These are phyloP conservation scores for Limnephilus marmoratus DNA, from an alignment of 2,888 invertebrate species.

Conservation along the genomic window DNA sequence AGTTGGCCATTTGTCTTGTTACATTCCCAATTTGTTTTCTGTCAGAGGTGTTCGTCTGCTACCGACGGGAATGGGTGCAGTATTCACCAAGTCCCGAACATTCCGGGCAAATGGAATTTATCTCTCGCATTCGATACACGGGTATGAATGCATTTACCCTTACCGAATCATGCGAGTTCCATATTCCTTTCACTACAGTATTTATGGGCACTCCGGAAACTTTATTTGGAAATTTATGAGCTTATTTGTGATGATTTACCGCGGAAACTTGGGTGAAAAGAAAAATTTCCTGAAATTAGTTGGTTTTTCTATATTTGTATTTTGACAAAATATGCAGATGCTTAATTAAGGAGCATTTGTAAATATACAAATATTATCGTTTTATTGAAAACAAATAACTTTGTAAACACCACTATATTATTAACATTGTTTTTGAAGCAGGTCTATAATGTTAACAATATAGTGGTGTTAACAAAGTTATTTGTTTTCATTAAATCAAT, in stretches of 20 bases:
- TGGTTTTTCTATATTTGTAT: not conserved
- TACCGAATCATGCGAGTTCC: constrained; percentile 3
- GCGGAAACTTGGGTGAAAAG: not conserved
- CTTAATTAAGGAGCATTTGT: not conserved
- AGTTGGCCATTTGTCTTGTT: constrained; percentile 64
- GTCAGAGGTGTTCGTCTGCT: constrained; percentile 58
- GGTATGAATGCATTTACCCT: constrained; percentile 10
- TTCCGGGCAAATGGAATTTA: constrained; percentile 36
- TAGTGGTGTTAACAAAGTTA: too few species aligned
- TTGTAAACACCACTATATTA: too few species aligned
- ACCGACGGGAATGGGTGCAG: not conserved
- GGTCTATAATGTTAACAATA: too few species aligned
- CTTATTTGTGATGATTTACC: not conserved
- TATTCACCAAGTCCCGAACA: not conserved
- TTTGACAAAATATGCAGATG: not conserved
- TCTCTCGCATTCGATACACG: constrained; percentile 18
- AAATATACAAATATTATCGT: too few species aligned
- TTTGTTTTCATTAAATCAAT: too few species aligned
- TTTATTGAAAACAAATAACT: too few species aligned
- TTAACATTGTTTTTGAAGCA: too few species aligned
- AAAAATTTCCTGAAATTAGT: not conserved
- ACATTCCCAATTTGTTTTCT: constrained; percentile 65
- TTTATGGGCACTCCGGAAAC: not conserved
- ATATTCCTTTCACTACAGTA: not conserved
- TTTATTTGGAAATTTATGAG: not conserved